A percentile compares a stretch with the other conserved stretches of the same genome.
Evolutionary conservation across 2,113 vertebrate genomes (phyloP).

Genomic region (Spilogale gracilis): DNA sequence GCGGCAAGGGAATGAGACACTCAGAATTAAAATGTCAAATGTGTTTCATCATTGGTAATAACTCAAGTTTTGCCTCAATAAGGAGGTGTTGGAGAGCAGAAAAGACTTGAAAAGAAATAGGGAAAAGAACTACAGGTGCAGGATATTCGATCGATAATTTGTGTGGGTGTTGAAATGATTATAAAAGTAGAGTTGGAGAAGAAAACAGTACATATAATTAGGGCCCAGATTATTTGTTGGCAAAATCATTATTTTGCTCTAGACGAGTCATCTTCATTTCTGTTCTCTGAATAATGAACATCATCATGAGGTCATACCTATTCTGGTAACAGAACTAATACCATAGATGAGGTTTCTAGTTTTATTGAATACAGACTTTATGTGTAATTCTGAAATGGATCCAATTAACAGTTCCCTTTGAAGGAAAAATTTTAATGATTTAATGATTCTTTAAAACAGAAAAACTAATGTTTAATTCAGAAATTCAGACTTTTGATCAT

Average conservation of each 20-base stretch:
- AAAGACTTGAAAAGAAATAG: background rate
- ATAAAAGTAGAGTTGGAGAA: background rate
- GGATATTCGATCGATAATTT: background rate
- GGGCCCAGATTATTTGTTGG: background rate
- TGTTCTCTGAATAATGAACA: background rate
- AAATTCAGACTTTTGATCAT: background rate
- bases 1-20: background rate
- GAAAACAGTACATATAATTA: background rate
- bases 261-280: background rate
- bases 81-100: background rate
- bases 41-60: background rate
- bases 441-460: background rate
- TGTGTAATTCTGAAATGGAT: background rate
- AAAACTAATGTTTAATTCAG: background rate
- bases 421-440: background rate
- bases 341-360: accelerated
- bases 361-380: background rate
- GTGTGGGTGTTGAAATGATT: background rate
- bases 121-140: accelerated
- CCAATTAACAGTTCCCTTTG: background rate
- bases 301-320: background rate
- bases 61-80: background rate
- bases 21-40: background rate
- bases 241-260: background rate
- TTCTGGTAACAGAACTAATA: background rate